Base-by-base conservation (phyloP, 1,140 invertebrate genomes). In the Cydia splendana region DNA sequence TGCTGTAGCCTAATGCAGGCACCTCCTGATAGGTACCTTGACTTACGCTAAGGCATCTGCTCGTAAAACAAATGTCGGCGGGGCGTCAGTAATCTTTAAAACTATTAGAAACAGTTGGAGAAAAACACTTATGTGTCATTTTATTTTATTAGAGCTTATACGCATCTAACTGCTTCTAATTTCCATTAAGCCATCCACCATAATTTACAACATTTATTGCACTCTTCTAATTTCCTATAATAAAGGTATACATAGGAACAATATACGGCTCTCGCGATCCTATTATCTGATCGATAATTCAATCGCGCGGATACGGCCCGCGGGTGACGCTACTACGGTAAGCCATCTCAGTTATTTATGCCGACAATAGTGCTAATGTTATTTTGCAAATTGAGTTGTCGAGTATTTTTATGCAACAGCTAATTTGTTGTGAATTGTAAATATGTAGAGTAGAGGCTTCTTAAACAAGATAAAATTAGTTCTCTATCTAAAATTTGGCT, bases 271-370 rank as follows among this genome's bases (percentile, higher is more conserved):
- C 85, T 82, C 75, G 81, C 74, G 83, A 85, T 86, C 83, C 84
- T 79, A 89, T 88, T 89, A 88, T 85, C 81, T 79, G 80, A 81
- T 84, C 86, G 80, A 88, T 89, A 89, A 89, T 88, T 89, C 83
- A 87, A 87, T 89, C 84, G 78, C 79, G 75, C 78, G 76, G 82
- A 84, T 88, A 85, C 79, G 79, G 80, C 83, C 83, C 79, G 80
- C 78, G 62, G 78, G 79, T 78, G 79, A 75, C 67, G 77, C 62
- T 71, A 71, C 34, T 15, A 38, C 67, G 67, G 67, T 45, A 42
- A 18, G 18, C 30, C 34, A 71, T 5, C 13, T 71, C 15, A 2
- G 34, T 71, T 71, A 71, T 71, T 71, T 71, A 71, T 42, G 34
- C 24, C 67, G 34, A 28, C 48, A 53, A 28, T 74, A 38, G 13